These are phyloP conservation scores for Mamestra brassicae DNA, from an alignment of 2,888 invertebrate species.

Conservation along the genomic window DNA sequence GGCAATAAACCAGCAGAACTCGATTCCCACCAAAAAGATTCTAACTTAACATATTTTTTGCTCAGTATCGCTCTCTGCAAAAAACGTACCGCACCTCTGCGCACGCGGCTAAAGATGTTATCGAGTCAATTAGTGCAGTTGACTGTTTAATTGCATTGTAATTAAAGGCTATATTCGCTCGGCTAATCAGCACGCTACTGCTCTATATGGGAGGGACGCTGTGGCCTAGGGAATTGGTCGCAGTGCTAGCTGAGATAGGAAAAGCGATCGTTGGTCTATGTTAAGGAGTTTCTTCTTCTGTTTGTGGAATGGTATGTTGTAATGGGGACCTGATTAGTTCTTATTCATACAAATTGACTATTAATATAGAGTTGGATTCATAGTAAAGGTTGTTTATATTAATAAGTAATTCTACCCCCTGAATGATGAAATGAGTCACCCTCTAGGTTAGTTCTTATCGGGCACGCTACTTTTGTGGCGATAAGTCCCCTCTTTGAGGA, in stretches of 20 bases:
- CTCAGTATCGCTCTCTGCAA: slow-evolving; percentile 61
- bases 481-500: no score
- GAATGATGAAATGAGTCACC: no score
- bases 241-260: slow-evolving; percentile 33
- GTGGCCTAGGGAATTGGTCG: slow-evolving; percentile 59
- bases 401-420: no score
- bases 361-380: no score
- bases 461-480: no score
- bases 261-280: background rate
- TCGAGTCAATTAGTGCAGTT: slow-evolving; percentile 81
- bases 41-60: slow-evolving; percentile 65
- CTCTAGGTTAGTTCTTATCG: no score
- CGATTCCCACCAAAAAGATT: slow-evolving; percentile 7
- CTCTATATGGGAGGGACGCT: slow-evolving; percentile 80
- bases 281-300: background rate
- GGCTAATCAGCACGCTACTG: slow-evolving; percentile 74
- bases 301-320: background rate
- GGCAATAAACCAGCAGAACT: slow-evolving; percentile 53
- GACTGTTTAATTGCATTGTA: slow-evolving; percentile 81
- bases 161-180: slow-evolving; percentile 82
- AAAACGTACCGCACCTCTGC: slow-evolving; percentile 74
- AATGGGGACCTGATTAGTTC: background rate
- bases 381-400: no score
- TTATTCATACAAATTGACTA: no score
- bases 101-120: slow-evolving; percentile 76